Evolutionary conservation across 2,113 vertebrate genomes (phyloP), one percentile per base, ranked within the genome.

Genomic region (Cinclus mexicanus): DNA sequence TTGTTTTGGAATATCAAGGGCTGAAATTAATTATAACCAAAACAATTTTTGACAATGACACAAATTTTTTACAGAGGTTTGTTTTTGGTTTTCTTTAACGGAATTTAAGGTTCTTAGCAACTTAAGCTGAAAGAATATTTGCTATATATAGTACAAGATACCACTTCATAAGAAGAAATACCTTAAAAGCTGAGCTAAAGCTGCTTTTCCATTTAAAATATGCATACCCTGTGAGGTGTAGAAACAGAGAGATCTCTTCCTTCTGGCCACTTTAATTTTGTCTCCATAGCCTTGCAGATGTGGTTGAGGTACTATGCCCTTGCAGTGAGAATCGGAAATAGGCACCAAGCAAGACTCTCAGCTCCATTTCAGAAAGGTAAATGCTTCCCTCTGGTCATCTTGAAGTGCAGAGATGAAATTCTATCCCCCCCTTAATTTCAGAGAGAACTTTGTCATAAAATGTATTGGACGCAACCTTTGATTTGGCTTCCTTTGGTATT

Each of bases 311-410:
- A 74, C 47, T 20, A 1, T 56, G 60, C 33, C 75, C 63, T 77
- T 52, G 52, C 55, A 83, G 63, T 42, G 55, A 71, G 68, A 81
- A 90, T 89, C 47, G 42, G 71, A 92, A 92, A 55, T 33, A 31
- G 60, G 64, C 31, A 77, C 39, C 25, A 5, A 25, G 28, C 39
- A 82, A 74, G 74, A 59, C 23, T 80, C 68, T 71, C 42, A 52
- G 20, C 71, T 71, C 63, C 16, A 21, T 90, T 92, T 88, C 7
- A 1, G 29, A 94, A 94, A 95, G 94, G 93, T 93, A 93, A 92
- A 85, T 4, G 10, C 28, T 93, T 93, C 71, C 71, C 85, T 92
- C 92, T 1, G 8, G 87, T 94, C 71, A 71, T 91, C 90, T 44
- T 44, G 49, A 70, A 56, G 29, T 10, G 4, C 71, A 28, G 4